Percentiles rank a stretch among this genome's conserved stretches.
These are phyloP conservation scores for Epicampocera succincta DNA, from an alignment of 2,888 invertebrate species.

Conservation along the genomic window DNA sequence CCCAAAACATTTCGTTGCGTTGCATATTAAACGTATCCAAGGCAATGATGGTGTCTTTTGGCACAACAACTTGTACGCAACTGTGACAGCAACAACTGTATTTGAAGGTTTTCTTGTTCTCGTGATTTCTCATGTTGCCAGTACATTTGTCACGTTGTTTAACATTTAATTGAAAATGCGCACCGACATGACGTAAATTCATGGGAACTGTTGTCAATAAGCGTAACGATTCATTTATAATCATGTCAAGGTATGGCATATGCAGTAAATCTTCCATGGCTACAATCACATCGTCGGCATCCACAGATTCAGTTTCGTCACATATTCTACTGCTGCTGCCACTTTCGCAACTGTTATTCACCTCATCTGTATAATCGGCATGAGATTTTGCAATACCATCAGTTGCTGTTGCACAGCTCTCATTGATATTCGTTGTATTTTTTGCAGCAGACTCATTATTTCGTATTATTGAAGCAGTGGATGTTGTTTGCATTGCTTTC, in stretches of 20 bases:
- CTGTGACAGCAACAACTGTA: not conserved
- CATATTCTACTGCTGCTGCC: not conserved
- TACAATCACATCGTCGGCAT: slow-evolving; percentile 24
- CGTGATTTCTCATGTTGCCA: slow-evolving; percentile 4
- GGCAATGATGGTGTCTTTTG: slow-evolving; percentile 77
- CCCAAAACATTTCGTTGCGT: slow-evolving; percentile 78
- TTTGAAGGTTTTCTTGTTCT: slow-evolving; percentile 4
- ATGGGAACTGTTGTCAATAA: slow-evolving; percentile 79
- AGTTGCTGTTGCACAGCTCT: slow-evolving; percentile 14
- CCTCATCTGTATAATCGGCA: slow-evolving; percentile 16
- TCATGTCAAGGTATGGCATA: slow-evolving; percentile 78
- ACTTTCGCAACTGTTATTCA: not conserved
- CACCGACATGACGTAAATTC: slow-evolving; percentile 78
- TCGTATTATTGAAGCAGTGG: slow-evolving; percentile 45
- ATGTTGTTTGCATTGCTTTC: not conserved
- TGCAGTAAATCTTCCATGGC: slow-evolving; percentile 75
- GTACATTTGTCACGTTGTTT: slow-evolving; percentile 20
- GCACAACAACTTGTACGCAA: slow-evolving; percentile 70
- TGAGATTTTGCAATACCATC: not conserved
- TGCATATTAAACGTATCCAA: slow-evolving; percentile 80
- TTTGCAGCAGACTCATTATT: slow-evolving; percentile 11
- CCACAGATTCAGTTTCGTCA: slow-evolving; percentile 6
- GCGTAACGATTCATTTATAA: slow-evolving; percentile 79
- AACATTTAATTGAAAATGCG: slow-evolving; percentile 75
- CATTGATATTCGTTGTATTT: not conserved